Conservation (phyloP, 2,113 vertebrate species). For the Herpetotheres cachinnans region DNA sequence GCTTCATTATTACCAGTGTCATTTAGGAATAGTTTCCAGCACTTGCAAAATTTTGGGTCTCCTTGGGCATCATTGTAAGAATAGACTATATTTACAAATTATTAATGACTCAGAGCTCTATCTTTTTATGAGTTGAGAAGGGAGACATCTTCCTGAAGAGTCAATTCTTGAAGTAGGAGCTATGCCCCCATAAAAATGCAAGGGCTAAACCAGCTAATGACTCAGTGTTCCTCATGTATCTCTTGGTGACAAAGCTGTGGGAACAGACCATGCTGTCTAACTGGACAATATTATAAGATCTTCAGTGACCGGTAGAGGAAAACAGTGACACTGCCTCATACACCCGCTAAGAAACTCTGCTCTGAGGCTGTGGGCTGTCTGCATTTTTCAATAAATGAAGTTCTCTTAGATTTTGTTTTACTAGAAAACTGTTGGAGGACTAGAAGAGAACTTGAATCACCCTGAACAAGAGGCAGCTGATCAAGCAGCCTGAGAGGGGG, state of each 20-base stretch:
- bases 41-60: neutral
- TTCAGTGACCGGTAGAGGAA: neutral
- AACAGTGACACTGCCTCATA: rapidly evolving
- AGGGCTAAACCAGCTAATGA: neutral
- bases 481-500: no score
- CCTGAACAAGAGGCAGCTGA: neutral
- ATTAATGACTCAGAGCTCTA: neutral
- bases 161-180: neutral
- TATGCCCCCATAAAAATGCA: neutral
- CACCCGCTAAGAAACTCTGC: neutral
- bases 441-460: neutral
- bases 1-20: neutral
- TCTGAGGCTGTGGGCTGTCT: neutral
- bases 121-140: neutral
- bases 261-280: neutral
- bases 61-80: neutral
- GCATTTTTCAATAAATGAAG: no score
- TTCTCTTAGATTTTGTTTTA: neutral
- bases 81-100: neutral
- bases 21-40: neutral
- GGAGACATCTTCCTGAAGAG: neutral
- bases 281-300: no score
- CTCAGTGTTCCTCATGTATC: neutral
- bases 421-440: neutral
- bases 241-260: neutral